Evolutionary conservation across 1,140 invertebrate species (phyloP).

Genomic region (Saccostrea glomerata): DNA sequence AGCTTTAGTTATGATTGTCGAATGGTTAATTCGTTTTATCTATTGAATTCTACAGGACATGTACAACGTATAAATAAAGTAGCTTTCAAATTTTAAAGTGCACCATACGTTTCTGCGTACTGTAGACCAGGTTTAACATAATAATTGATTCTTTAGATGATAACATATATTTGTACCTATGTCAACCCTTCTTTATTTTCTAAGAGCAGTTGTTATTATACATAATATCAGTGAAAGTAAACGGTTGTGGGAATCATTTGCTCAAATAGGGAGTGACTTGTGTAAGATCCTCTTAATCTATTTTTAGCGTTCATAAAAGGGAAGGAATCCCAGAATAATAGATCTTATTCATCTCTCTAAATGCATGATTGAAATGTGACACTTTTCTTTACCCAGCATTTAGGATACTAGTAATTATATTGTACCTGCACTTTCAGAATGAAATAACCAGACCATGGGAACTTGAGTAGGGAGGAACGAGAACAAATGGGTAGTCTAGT

Average conservation of each 20-base stretch:
- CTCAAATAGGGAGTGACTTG: neutral
- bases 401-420: neutral
- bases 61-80: neutral
- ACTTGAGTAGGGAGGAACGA: neutral
- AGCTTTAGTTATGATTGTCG: too few species aligned
- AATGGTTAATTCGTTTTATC: too few species aligned
- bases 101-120: neutral
- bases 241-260: neutral
- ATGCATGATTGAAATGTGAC: neutral
- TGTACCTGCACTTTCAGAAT: neutral
- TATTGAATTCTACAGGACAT: neutral
- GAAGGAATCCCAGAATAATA: neutral
- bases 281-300: neutral
- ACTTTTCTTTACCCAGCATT: neutral
- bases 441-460: neutral
- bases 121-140: neutral
- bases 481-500: neutral
- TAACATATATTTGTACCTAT: neutral
- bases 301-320: neutral
- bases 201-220: neutral
- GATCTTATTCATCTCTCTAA: neutral
- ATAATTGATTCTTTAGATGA: neutral
- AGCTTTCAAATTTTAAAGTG: neutral
- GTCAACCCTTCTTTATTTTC: neutral
- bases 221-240: conserved; percentile 11